Evolutionary conservation across 2,888 invertebrate species (phyloP), one percentile per base, ranked within the genome.

Genomic region (Zygaena filipendulae): DNA sequence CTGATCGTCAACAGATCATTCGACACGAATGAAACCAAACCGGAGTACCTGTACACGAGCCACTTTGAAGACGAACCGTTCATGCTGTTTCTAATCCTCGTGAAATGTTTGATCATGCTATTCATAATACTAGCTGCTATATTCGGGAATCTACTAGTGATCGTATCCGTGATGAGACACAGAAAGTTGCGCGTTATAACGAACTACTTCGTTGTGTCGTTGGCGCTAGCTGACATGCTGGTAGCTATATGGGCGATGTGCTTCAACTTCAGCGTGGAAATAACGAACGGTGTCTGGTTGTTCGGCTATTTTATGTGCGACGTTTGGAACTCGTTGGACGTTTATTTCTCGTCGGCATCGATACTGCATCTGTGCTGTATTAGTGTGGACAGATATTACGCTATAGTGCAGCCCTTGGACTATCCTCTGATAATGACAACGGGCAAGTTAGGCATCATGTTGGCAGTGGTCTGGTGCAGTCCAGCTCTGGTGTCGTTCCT

Each of bases 191-290:
- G 85, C 43, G 92, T 93, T 12, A 93, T 95, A 40, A 96, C 96
- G 36, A 97, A 97, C 75, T 96, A 94, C 63, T 97, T 97, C 66
- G 95, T 97, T 10, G 96, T 97, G 6, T 95, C 95, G 1, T 71
- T 97, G 38, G 97, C 97, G 0, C 82, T 95, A 46, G 96, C 97
- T 5, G 97, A 97, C 55, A 92, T 97, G 86, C 74, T 97, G 12
- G 97, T 97, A 0, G 96, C 97, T 1, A 87, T 94, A 16, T 91
- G 92, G 82, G 95, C 94, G 1, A 95, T 95, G 95, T 92, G 92
- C 43, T 95, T 95, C 64, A 95, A 95, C 79, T 92, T 93, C 43
- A 90, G 90, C 53, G 91, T 94, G 14, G 92, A 93, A 61, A 81
- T 95, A 10, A 90, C 91, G 1, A 90, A 91, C 10, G 88, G 88